Percentiles rank a stretch among this genome's conserved stretches.
phyloP scores from a whole-genome alignment of 2,888 invertebrate species.

The Thymelicus sylvestris region DNA sequence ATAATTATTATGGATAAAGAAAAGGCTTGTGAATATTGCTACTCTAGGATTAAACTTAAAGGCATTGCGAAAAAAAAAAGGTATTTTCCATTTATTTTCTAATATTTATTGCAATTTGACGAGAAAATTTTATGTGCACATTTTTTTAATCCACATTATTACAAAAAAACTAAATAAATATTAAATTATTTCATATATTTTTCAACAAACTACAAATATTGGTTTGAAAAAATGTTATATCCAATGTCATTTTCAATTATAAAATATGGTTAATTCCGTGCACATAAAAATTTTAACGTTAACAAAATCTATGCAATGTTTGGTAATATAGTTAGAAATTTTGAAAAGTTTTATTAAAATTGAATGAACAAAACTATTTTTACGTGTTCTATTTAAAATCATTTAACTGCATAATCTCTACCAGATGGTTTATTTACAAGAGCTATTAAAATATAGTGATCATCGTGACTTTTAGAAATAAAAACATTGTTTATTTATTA shows the following conservation, averaged over 20 bases:
- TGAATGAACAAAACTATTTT: conserved; percentile 27
- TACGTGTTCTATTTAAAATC: conserved; percentile 29
- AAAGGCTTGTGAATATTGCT: conserved; percentile 76
- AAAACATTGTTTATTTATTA: conserved; percentile 40
- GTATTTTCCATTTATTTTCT: conserved; percentile 21
- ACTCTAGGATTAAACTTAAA: conserved; percentile 46
- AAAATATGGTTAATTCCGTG: neutral
- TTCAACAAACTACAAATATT: too few species aligned
- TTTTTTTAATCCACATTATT: neutral
- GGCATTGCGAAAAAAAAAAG: conserved; percentile 43
- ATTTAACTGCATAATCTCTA: conserved; percentile 35
- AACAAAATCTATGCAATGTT: conserved; percentile 19
- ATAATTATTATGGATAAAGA: conserved; percentile 27
- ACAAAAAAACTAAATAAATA: too few species aligned
- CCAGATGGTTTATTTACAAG: conserved; percentile 35
- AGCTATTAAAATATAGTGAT: conserved; percentile 36
- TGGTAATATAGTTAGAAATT: conserved; percentile 17
- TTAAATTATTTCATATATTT: too few species aligned
- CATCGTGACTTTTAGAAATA: conserved; percentile 34
- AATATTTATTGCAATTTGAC: conserved; percentile 16
- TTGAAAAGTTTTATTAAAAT: conserved; percentile 28
- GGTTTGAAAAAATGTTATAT: neutral
- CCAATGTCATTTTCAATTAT: neutral
- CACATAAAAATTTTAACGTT: conserved; percentile 18
- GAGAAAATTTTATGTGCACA: conserved; percentile 27